These are phyloP conservation scores for Caenorhabditis macrosperma DNA, from an alignment of 2,888 invertebrate genomes.

Conservation along the genomic window DNA sequence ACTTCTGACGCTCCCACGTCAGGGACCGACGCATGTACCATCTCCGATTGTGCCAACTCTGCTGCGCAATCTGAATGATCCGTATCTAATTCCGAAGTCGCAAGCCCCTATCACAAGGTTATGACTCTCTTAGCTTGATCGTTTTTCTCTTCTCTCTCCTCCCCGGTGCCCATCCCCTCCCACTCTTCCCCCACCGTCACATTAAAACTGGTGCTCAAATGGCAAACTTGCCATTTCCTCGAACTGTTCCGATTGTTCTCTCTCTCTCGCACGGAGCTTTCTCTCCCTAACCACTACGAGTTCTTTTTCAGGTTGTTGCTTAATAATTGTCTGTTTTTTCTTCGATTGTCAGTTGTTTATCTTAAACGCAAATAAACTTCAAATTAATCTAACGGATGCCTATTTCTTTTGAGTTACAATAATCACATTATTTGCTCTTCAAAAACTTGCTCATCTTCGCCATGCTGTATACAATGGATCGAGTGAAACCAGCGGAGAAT, in stretches of 20 bases:
- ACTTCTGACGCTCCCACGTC: constrained; percentile 43
- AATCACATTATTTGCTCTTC: constrained; percentile 40
- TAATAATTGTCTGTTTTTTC: constrained; percentile 11
- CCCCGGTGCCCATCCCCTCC: constrained; percentile 23
- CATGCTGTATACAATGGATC: constrained; percentile 70
- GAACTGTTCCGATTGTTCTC: constrained; percentile 31
- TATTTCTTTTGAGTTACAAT: too few relatives aligned
- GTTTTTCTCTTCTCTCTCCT: background rate
- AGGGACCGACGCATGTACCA: constrained; percentile 31
- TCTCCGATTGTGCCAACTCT: constrained; percentile 41
- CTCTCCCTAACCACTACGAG: constrained; percentile 18
- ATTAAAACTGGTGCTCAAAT: constrained; percentile 29
- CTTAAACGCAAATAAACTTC: too few relatives aligned
- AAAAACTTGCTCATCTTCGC: constrained; percentile 71
- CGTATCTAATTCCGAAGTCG: constrained; percentile 51
- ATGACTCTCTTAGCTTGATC: background rate
- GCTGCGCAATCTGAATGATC: constrained; percentile 37
- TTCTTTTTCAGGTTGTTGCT: constrained; percentile 40
- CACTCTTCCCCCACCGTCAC: background rate
- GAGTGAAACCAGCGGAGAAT: constrained; percentile 71
- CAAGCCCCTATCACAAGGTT: constrained; percentile 50
- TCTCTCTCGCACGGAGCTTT: background rate
- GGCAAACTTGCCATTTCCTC: constrained; percentile 38
- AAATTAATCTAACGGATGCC: background rate
- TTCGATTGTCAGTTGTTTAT: constrained; percentile 6